phyloP scores from a whole-genome alignment of 2,888 invertebrate species.

The Thera britannica region DNA sequence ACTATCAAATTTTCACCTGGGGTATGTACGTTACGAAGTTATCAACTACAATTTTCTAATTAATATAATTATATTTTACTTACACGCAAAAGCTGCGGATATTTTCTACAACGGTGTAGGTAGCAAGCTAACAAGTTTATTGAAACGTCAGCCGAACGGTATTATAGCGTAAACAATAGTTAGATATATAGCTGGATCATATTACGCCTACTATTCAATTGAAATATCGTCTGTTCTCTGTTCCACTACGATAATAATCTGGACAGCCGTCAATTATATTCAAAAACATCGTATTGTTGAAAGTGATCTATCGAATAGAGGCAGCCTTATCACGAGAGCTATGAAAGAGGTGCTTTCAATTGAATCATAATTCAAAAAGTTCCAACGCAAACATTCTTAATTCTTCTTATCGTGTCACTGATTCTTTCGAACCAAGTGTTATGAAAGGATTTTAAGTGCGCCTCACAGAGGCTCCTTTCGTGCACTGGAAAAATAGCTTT shows the following conservation, averaged over 20 bases:
- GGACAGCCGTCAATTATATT: slow-evolving; percentile 30
- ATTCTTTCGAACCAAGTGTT: no score
- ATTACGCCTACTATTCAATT: slow-evolving; percentile 32
- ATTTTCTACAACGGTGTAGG: slow-evolving; percentile 10
- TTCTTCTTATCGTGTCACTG: no score
- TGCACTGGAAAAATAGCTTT: no score
- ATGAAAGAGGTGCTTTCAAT: neutral
- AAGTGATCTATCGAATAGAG: slow-evolving; percentile 15
- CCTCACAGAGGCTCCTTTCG: no score
- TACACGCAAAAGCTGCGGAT: neutral
- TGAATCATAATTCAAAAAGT: neutral
- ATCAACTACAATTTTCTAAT: no score
- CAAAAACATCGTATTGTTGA: slow-evolving; percentile 23
- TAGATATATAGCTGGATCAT: slow-evolving; percentile 23
- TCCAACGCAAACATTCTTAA: neutral
- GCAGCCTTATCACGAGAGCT: neutral
- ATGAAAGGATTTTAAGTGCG: no score
- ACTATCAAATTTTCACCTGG: no score
- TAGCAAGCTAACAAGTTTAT: slow-evolving; percentile 30
- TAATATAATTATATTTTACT: no score
- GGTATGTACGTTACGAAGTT: no score
- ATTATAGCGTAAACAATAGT: slow-evolving; percentile 30
- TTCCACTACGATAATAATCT: slow-evolving; percentile 19
- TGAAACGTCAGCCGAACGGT: slow-evolving; percentile 29
- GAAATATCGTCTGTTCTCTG: slow-evolving; percentile 18